Evolutionary conservation across 1,140 invertebrate species (phyloP), one percentile per base, ranked within the genome.

Genomic region (Trichoplusia ni): DNA sequence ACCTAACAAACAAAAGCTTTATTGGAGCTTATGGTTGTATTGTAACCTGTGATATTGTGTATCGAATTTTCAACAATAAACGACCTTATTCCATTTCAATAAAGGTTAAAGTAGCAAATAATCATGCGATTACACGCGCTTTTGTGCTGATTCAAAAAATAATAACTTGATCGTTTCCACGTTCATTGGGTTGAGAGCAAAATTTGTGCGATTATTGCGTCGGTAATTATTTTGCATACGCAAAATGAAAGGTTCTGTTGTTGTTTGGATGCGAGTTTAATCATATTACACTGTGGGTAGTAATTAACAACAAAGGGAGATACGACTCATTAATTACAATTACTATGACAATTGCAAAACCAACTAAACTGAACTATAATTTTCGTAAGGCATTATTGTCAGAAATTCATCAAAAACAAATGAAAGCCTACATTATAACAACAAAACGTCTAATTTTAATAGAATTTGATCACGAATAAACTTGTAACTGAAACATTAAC

Each of bases 1-100:
- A 56, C 62, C 71, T 19, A 67, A 66, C 76, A 79, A 78, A 83
- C 79, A 83, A 83, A 81, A 73, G 73, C 51, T 38, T 61, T 67
- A 61, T 59, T 59, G 54, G 27, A 47, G 56, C 42, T 44, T 64
- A 54, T 56, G 40, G 42, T 60, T 73, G 64, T 69, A 72, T 63
- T 54, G 49, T 59, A 65, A 58, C 53, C 40, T 49, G 53, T 58
- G 38, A 58, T 58, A 58, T 42, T 58, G 37, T 58, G 58, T 66
- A 73, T 40, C 54, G 21, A 58, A 29, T 19, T n/a, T 19, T 31
- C n/a, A 6, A 14, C 56, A 60, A 60, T 60, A 47, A 23, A n/a
- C 40, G 6, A 60, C 56, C 29, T 47, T 60, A 47, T 47, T 47
- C 6, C 56, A 5, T 16, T 14, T 25, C 21, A 35, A 14, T 35